Base-by-base conservation (phyloP, 2,888 invertebrate genomes). In the Acanthoscelides obtectus region DNA sequence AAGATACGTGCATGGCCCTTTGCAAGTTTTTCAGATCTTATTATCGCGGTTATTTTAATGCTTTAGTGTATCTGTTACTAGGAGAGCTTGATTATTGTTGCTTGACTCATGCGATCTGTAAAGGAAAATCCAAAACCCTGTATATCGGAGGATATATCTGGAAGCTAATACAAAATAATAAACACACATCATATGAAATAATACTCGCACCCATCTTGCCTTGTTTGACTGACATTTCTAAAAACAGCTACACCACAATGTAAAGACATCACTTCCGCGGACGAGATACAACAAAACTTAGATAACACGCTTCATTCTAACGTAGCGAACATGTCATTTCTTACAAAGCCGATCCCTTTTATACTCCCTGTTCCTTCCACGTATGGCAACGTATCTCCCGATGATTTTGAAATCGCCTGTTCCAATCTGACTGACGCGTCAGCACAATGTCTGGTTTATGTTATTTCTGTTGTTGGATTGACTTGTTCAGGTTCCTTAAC, bases 361-460 rank as follows among this genome's bases (percentile, higher is more conserved):
- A 66, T 64, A 64, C 69, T 70, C 70, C 65, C 45, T 45, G 45
- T 45, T 45, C 45, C 25, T 45, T 45, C 45, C 45, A 12, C 45
- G 17, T 45, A 45, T 12, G 17, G 17, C 45, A 45, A 12, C 45
- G 12, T 45, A 45, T 45, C 45, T 12, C 8, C 12, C 12, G 1
- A 45, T 45, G 12, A 72, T 73, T 74, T 74, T 70, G 72, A 75
- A 72, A 75, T 75, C 74, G 66, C 71, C 71, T 72, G 69, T 71
- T 75, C 73, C 75, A 71, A 75, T 73, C 74, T 72, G 70, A 64
- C 69, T 75, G 75, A 75, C 72, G 67, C 17, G 45, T 67, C 70
- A 22, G 12, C 21, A 74, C 68, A 72, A 73, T 73, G 64, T 25
- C 22, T 65, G 63, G 68, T 70, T 69, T 68, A 69, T 71, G 71